Evolutionary conservation across 2,113 vertebrate genomes (phyloP).

Genomic region (Oryctolagus cuniculus): mOryCun1.1 NC_091437.1:34828001-34828500

Average conservation of each 20-base stretch:
- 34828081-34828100: conserved; percentile 88
- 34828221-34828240: not conserved
- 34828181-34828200: not conserved
- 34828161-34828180: not conserved
- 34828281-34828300: not conserved
- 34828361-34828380: conserved; percentile 19
- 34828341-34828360: not conserved
- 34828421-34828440: not conserved
- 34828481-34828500: not conserved
- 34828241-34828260: not conserved
- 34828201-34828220: not conserved
- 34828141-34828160: not conserved
- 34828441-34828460: not conserved
- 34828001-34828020: not conserved
- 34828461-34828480: not conserved
- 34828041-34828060: conserved; percentile 99
- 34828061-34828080: conserved; percentile 97
- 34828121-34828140: not conserved
- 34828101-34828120: not conserved
- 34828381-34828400: not conserved
- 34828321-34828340: conserved; percentile 23
- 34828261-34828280: not conserved
- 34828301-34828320: conserved; percentile 1
- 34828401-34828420: not conserved
- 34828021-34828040: conserved; percentile 75